phyloP scores from a whole-genome alignment of 2,797 vertebrate genomes.

The Myotis vivesi region DNA sequence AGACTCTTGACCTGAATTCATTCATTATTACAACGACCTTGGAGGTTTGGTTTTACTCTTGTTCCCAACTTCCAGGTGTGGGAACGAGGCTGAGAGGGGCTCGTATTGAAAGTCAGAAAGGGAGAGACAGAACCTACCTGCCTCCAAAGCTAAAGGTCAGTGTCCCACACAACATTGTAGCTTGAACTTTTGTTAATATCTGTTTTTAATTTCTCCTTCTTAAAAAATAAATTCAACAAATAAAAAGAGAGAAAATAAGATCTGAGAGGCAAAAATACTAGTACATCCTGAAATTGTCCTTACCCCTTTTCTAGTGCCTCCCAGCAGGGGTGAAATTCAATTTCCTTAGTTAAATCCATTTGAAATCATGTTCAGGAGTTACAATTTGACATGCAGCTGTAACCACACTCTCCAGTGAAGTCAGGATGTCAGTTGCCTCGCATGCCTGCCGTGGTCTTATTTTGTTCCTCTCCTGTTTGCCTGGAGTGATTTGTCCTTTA shows the following conservation, averaged over 20 bases:
- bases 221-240: background rate
- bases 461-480: slow-evolving; percentile 18
- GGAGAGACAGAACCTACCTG: background rate
- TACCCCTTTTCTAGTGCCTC: background rate
- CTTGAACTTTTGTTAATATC: background rate
- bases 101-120: background rate
- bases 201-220: background rate
- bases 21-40: background rate
- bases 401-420: background rate
- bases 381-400: background rate
- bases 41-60: background rate
- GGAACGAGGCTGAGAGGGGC: background rate
- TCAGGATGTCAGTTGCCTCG: background rate
- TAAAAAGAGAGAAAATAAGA: background rate
- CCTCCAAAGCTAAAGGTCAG: background rate
- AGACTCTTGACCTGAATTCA: background rate
- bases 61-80: background rate
- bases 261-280: background rate
- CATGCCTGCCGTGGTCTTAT: background rate
- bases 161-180: background rate
- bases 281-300: background rate
- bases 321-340: background rate
- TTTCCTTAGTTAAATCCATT: background rate
- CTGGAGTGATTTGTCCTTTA: slow-evolving; percentile 59
- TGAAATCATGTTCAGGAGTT: slow-evolving; percentile 40